Base-by-base conservation (phyloP, 2,113 vertebrate species). In the Ovis canadensis region DNA sequence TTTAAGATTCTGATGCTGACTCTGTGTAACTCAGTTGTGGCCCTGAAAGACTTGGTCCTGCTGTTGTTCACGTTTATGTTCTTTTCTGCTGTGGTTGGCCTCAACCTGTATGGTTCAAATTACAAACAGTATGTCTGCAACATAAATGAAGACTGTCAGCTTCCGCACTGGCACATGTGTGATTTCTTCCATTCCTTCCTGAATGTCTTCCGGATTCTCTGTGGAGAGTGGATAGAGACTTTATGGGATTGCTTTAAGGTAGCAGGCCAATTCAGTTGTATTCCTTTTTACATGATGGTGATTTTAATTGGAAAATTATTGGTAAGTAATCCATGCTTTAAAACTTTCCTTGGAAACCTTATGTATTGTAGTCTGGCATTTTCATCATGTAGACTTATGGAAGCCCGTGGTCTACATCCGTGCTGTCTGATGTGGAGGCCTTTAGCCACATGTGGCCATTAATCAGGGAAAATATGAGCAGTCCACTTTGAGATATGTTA, bases 231-330 rank as follows among this genome's bases (percentile, higher is more conserved):
- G 98, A 91, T 98, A 96, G 98, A 98, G 54, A 97, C 98, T 12
- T 77, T 98, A 31, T 98, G 98, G 98, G 98, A 97, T 9, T 98
- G 98, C 60, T 95, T 98, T 99, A 92, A 98, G 55, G 98, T 99
- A 85, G 96, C 98, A 67, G 98, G 97, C 19, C 92, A 89, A 50
- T 0, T 88, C 52, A 98, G 96, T 98, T 99, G 99, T 97, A 97
- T 99, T 97, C 98, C 98, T 93, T 98, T 99, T 98, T 99, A 99
- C 98, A 98, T 99, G 99, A 99, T 99, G 99, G 98, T 99, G 97
- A 99, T 99, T 99, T 98, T 99, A 96, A 99, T 99, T 84, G 99
- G 99, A 97, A 99, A 99, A 96, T 99, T 99, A 92, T 98, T 99
- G 99, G 99, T 99, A 99, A 95, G 99, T 98, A 92, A 52, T 31